Conservation (phyloP, 1,140 invertebrate species). For the Pectinophora gossypiella region DNA sequence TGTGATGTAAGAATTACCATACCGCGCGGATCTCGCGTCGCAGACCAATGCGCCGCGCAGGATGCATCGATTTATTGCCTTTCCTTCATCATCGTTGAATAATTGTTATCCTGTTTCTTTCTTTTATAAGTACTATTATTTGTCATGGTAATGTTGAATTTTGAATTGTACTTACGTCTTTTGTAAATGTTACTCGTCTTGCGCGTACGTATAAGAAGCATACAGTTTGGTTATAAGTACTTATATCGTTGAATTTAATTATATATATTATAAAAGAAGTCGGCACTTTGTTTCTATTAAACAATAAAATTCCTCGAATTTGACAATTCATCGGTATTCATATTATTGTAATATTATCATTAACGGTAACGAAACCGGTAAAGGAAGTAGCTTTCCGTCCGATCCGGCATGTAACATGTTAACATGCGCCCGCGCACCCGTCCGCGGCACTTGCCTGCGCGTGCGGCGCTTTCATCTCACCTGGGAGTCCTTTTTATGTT, state of each 20-base stretch:
- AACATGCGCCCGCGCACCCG: constrained; percentile 32
- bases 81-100: neutral
- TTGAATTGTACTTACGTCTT: too few relatives aligned
- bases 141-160: too few relatives aligned
- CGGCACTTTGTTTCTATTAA: too few relatives aligned
- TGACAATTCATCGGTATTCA: too few relatives aligned
- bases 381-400: constrained; percentile 40
- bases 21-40: neutral
- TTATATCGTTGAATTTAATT: too few relatives aligned
- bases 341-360: too few relatives aligned
- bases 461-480: constrained; percentile 47
- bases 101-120: neutral
- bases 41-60: constrained; percentile 21
- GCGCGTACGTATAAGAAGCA: too few relatives aligned
- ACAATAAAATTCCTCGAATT: too few relatives aligned
- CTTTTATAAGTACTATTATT: too few relatives aligned
- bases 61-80: constrained; percentile 45
- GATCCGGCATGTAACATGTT: constrained; percentile 12
- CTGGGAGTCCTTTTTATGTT: constrained; percentile 45
- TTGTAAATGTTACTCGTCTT: too few relatives aligned
- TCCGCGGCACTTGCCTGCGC: constrained; percentile 12
- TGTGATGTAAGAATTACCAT: constrained; percentile 9
- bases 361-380: constrained; percentile 10
- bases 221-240: too few relatives aligned
- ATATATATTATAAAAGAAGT: too few relatives aligned